These are phyloP conservation scores for Campylomormyrus numenius DNA, from an alignment of 2,113 vertebrate species.

Conservation along the genomic window DNA sequence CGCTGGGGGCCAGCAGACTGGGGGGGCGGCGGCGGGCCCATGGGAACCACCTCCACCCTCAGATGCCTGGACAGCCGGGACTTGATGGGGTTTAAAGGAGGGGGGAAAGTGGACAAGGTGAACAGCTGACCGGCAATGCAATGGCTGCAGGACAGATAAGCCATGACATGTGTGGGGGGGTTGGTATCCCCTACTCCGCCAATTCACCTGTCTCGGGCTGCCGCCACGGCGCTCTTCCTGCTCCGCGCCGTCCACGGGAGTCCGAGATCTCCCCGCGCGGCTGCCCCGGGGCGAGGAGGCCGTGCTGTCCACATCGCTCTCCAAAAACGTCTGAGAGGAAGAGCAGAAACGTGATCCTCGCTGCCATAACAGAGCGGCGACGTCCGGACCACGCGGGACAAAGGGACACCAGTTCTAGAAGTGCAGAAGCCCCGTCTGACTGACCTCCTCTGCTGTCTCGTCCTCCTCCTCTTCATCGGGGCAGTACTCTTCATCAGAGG, in stretches of 20 bases:
- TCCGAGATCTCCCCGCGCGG: slow-evolving; percentile 47
- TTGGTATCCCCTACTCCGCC: no score
- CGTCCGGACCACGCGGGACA: not conserved
- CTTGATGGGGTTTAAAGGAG: not conserved
- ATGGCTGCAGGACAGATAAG: not conserved
- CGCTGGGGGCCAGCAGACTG: slow-evolving; percentile 27
- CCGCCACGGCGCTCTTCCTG: slow-evolving; percentile 61
- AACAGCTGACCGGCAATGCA: not conserved
- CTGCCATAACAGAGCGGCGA: not conserved
- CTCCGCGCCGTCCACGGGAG: slow-evolving; percentile 47
- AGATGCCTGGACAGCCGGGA: slow-evolving; percentile 52
- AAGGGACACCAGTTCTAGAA: not conserved
- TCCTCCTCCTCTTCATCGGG: slow-evolving; percentile 91
- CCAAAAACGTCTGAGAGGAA: slow-evolving; percentile 72
- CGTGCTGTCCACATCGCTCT: slow-evolving; percentile 90
- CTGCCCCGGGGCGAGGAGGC: slow-evolving; percentile 76
- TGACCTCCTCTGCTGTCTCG: slow-evolving; percentile 77
- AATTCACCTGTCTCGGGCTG: slow-evolving; percentile 52
- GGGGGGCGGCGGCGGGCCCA: slow-evolving; percentile 85
- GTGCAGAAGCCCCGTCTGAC: not conserved
- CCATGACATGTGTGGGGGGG: not conserved
- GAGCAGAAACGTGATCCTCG: not conserved
- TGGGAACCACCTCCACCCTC: slow-evolving; percentile 65
- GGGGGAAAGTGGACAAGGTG: not conserved
- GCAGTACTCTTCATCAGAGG: slow-evolving; percentile 92